phyloP scores from a whole-genome alignment of 2,113 vertebrate genomes.

The Trachemys scripta region DNA sequence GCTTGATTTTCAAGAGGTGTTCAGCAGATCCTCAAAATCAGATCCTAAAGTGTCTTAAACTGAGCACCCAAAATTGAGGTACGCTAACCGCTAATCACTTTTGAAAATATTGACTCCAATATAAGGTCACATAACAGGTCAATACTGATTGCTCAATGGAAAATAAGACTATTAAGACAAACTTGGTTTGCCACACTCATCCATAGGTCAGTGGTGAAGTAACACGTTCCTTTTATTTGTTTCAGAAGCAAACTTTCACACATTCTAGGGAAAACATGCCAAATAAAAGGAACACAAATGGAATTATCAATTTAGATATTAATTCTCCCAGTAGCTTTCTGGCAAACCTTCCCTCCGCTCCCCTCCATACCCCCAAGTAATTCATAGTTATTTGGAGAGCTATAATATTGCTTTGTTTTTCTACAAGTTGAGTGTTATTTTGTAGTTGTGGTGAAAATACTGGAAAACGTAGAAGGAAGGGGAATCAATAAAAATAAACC shows the following conservation, averaged over 20 bases:
- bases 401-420: fast-evolving
- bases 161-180: background rate
- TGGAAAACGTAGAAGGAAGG: background rate
- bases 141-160: background rate
- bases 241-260: background rate
- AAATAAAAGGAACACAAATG: background rate
- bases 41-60: background rate
- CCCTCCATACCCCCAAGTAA: background rate
- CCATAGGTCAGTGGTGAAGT: fast-evolving
- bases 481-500: background rate
- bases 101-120: background rate
- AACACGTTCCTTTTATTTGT: background rate
- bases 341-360: fast-evolving
- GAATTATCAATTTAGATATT: background rate
- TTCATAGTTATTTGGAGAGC: fast-evolving
- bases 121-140: background rate
- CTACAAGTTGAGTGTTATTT: background rate
- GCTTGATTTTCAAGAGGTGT: background rate
- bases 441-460: background rate
- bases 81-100: background rate
- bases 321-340: background rate
- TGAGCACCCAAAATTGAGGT: background rate
- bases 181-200: background rate
- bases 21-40: background rate
- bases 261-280: fast-evolving